Base-by-base conservation (phyloP, 2,888 invertebrate genomes). In the Mimas tiliae region DNA sequence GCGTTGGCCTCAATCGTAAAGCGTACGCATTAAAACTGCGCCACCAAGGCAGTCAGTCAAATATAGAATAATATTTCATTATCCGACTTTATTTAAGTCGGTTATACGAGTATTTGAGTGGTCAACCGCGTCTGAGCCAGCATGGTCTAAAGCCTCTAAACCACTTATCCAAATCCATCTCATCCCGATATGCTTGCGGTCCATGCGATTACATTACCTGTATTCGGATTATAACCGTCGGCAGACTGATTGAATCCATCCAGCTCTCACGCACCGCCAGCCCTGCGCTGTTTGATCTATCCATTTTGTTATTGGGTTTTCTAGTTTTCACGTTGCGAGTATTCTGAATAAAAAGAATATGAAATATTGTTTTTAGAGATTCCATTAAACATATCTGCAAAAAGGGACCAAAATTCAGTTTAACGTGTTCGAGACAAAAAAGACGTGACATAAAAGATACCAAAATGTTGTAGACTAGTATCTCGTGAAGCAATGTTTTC, bases 161-260 rank as follows among this genome's bases (percentile, higher is more conserved):
- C 11, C 6, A 38, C 12, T 3, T 12, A 58, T 4, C 6, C 42
- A 19, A 42, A 19, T 58, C 12, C 42, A 1, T 19, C 0, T 74
- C 71, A 71, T 66, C 70, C 69, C 66, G 68, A 68, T 34, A 50
- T 66, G 76, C 67, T 69, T 70, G 75, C 71, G 73, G 70, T 72
- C 73, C 67, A 77, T 74, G 72, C 76, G 76, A 79, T 78, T 79
- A 76, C 80, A 81, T 82, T 80, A 82, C 79, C 73, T 76, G 63
- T 72, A 71, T 73, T 73, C 71, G 75, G 77, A 81, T 84, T 82
- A 84, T 83, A 77, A 81, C 76, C 73, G 72, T 70, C 68, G 70
- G 68, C 63, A 70, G 68, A 68, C 69, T 67, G 72, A 75, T 77
- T 75, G 72, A 74, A 73, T 75, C 45, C 58, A 19, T 19, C 42